These are phyloP conservation scores for Metellina segmentata DNA, from an alignment of 2,888 invertebrate species.

Conservation along the genomic window DNA sequence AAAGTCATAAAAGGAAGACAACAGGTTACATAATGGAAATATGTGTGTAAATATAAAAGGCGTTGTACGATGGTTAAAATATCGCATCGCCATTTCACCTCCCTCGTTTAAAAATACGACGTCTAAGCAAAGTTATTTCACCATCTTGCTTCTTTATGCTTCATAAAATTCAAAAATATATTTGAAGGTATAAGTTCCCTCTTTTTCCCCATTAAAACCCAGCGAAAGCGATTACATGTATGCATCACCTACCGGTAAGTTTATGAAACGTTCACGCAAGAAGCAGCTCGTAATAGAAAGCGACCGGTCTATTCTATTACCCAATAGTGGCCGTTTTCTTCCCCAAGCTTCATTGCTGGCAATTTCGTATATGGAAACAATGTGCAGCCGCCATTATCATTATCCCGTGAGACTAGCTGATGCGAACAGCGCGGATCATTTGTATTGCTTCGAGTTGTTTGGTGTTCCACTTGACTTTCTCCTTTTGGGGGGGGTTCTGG, in stretches of 20 bases:
- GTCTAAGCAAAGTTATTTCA: too few species aligned
- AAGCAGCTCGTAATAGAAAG: conserved; percentile 35
- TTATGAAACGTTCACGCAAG: conserved; percentile 33
- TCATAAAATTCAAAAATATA: too few species aligned
- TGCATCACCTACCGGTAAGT: neutral
- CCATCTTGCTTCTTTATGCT: too few species aligned
- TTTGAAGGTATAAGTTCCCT: too few species aligned
- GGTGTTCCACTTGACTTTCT: conserved; percentile 58
- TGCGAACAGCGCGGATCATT: conserved; percentile 55
- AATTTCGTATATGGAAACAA: conserved; percentile 71
- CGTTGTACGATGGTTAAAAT: too few species aligned
- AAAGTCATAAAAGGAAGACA: too few species aligned
- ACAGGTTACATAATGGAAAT: too few species aligned
- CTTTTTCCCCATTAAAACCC: too few species aligned
- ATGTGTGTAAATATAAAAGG: too few species aligned
- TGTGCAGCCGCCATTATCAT: conserved; percentile 54
- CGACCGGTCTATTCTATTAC: conserved; percentile 51
- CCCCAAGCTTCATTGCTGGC: conserved; percentile 63
- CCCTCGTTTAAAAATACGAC: too few species aligned
- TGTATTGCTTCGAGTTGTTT: conserved; percentile 68
- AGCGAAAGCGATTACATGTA: too few species aligned
- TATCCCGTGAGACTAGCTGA: conserved; percentile 60
- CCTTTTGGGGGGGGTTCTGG: neutral
- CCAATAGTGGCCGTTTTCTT: conserved; percentile 27
- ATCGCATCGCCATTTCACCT: too few species aligned